Evolutionary conservation across 2,797 vertebrate genomes (phyloP).

Genomic region (Hemibagrus guttatus): DNA sequence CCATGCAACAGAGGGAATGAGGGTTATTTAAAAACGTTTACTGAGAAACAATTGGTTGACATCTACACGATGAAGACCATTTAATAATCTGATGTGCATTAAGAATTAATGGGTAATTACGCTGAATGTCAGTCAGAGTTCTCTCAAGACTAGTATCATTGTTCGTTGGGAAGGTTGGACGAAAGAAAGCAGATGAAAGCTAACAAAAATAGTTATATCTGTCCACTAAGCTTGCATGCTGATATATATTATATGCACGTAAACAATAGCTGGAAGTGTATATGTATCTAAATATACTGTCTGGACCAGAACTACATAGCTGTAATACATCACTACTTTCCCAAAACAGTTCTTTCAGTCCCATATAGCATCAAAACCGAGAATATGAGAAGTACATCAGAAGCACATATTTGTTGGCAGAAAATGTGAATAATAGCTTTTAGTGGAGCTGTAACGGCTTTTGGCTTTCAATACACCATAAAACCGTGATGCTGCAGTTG

Average conservation of each 20-base stretch:
- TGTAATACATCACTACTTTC: not conserved
- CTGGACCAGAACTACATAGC: not conserved
- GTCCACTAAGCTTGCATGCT: not conserved
- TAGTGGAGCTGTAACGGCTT: conserved; percentile 25
- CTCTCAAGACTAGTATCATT: conserved; percentile 25
- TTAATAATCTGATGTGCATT: conserved; percentile 35
- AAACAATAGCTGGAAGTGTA: not conserved
- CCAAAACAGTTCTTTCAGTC: not conserved
- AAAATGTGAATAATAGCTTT: conserved; percentile 40
- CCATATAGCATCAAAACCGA: not conserved
- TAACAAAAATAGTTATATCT: not conserved
- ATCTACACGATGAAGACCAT: conserved; percentile 30
- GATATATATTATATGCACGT: not conserved
- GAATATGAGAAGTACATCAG: not conserved
- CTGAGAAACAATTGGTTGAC: conserved; percentile 43
- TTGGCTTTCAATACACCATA: conserved; percentile 39
- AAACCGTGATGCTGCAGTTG: conserved; percentile 34
- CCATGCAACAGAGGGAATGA: conserved; percentile 21
- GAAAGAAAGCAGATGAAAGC: conserved; percentile 10
- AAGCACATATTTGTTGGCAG: conserved; percentile 30
- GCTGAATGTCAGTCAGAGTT: conserved; percentile 29
- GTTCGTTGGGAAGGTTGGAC: conserved; percentile 23
- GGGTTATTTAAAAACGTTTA: conserved; percentile 42
- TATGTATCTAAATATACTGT: not conserved
- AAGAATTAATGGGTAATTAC: conserved; percentile 44